phyloP scores from a whole-genome alignment of 2,113 vertebrate genomes.

The Rhynchomys soricoides region DNA sequence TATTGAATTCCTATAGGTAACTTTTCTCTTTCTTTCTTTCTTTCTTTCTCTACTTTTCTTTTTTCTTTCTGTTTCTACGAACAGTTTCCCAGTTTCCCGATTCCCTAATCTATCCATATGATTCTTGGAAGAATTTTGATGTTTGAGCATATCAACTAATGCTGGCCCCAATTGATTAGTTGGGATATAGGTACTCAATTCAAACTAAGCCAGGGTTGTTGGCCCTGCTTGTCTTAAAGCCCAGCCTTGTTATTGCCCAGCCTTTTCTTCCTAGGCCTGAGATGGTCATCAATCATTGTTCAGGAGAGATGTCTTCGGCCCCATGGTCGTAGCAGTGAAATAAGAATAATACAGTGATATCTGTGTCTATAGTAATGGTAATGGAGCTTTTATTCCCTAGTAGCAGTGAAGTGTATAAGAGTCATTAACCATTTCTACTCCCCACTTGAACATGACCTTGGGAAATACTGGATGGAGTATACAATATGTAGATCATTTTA shows the following conservation, averaged over 20 bases:
- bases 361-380: not conserved
- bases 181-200: not conserved
- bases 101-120: not conserved
- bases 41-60: too few relatives aligned
- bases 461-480: not conserved
- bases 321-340: not conserved
- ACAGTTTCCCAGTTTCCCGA: not conserved
- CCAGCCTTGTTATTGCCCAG: not conserved
- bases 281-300: not conserved
- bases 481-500: not conserved
- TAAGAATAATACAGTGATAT: not conserved
- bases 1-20: not conserved
- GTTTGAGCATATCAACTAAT: not conserved
- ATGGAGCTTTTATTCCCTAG: not conserved
- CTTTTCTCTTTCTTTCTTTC: not conserved
- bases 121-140: not conserved
- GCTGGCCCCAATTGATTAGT: not conserved
- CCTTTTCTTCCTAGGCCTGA: not conserved
- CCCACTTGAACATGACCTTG: not conserved
- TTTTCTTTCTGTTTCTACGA: not conserved
- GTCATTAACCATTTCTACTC: not conserved
- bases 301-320: not conserved
- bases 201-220: not conserved
- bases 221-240: not conserved
- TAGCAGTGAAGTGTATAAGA: not conserved